Percentiles rank a stretch among this genome's conserved stretches.
Evolutionary conservation across 2,797 vertebrate species (phyloP).

Genomic region (Oreonectes daqikongensis): DNA sequence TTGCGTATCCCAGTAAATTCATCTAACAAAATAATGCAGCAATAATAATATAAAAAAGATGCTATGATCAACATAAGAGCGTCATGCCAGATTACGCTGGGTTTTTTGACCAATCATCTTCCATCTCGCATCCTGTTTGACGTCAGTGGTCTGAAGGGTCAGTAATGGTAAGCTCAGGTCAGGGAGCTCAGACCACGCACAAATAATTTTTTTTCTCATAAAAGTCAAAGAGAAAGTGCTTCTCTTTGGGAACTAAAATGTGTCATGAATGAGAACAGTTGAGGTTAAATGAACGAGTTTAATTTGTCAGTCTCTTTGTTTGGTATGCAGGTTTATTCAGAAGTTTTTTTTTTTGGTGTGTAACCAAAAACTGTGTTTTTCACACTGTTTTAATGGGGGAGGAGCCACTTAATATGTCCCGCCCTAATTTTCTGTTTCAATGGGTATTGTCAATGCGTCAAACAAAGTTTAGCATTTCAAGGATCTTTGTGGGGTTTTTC

Average conservation of each 20-base stretch:
- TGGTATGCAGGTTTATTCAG: background rate
- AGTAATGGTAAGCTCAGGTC: conserved; percentile 23
- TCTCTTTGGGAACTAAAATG: background rate
- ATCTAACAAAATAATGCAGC: conserved; percentile 54
- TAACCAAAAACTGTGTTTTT: too few relatives aligned
- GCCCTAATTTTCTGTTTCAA: too few relatives aligned
- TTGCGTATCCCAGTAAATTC: conserved; percentile 20
- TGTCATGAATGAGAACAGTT: background rate
- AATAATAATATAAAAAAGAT: conserved; percentile 49
- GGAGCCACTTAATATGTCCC: too few relatives aligned
- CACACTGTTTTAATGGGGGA: too few relatives aligned
- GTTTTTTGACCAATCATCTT: background rate
- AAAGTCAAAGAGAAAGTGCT: background rate
- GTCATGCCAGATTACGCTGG: conserved; percentile 46
- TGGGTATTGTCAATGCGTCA: too few relatives aligned
- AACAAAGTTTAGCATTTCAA: too few relatives aligned
- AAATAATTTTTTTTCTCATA: background rate
- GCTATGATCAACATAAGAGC: conserved; percentile 21
- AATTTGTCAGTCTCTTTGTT: background rate
- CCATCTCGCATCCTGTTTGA: conserved; percentile 29
- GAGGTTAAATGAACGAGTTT: background rate
- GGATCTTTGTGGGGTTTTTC: too few relatives aligned
- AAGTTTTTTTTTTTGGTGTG: background rate
- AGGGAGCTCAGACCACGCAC: conserved; percentile 10
- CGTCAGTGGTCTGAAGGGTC: conserved; percentile 38